phyloP scores from a whole-genome alignment of 2,888 invertebrate species.

The Nemotelus pantherinus region DNA sequence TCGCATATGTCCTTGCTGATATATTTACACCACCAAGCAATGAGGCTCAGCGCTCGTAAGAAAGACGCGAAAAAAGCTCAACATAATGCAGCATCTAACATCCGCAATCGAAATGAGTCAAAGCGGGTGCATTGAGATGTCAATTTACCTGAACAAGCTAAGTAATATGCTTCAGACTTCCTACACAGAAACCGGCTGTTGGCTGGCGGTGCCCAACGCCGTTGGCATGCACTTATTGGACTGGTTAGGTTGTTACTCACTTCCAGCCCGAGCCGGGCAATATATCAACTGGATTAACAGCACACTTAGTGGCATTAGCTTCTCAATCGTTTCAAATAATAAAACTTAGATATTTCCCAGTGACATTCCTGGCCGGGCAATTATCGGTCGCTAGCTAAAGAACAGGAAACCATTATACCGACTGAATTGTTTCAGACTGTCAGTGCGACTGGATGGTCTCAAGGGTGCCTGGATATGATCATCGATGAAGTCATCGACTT shows the following conservation, averaged over 20 bases:
- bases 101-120: conserved; percentile 42
- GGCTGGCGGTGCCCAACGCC: conserved; percentile 17
- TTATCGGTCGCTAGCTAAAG: not conserved
- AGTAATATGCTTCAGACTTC: conserved; percentile 30
- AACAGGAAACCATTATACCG: conserved; percentile 8
- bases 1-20: conserved; percentile 7
- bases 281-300: conserved; percentile 25
- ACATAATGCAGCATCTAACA: not conserved
- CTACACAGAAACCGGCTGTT: conserved; percentile 14
- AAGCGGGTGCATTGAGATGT: conserved; percentile 37
- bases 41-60: not conserved
- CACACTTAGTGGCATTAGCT: conserved; percentile 13
- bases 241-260: not conserved
- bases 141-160: conserved; percentile 38
- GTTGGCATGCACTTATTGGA: not conserved
- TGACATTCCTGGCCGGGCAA: conserved; percentile 27
- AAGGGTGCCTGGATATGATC: no score
- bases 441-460: no score
- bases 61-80: not conserved
- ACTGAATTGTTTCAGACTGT: not conserved
- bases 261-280: not conserved
- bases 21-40: not conserved
- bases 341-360: not conserved
- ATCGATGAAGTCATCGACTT: no score
- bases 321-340: conserved; percentile 35